Evolutionary conservation across 2,888 invertebrate genomes (phyloP), one percentile per base, ranked within the genome.

Genomic region (Polymixis flavicincta): DNA sequence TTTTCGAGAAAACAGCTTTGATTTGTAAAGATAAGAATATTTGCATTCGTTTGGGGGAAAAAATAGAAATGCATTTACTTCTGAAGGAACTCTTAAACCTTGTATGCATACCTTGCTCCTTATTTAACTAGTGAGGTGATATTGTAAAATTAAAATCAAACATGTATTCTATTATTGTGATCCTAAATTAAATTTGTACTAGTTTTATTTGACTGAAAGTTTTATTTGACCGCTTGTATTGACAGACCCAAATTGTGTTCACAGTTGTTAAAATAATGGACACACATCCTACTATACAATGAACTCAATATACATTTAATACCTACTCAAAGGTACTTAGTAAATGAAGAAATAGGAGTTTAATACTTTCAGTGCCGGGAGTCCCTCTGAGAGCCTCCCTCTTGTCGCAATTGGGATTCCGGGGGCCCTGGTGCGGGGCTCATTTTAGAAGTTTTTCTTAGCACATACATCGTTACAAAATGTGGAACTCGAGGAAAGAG

Each of bases 161-260:
- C 88, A 85, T 91, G 88, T 88, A 90, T 90, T 90, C 87, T 87
- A 85, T 83, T 88, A 90, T 92, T 95, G 96, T 96, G 95, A 96
- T 96, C 92, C 93, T 95, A 93, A 95, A 96, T 95, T 95, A 96
- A 96, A 95, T 90, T 91, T 93, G 90, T 93, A 93, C 92, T 94
- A 94, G 93, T 93, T 93, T 92, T 83, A 93, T 84, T 88, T 89
- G 83, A 78, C 61, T 80, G 76, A 77, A 90, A 84, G 89, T 94
- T 94, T 94, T 83, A 92, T 92, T 93, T 89, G 25, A 71, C 42
- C 17, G 37, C 28, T 52, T 32, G 11, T 60, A 42, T 48, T 42
- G 22, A 60, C 42, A 32, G 22, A 45, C 37, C 70, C 22, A 66
- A n/a, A 22, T 22, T 61, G n/a, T 42, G 37, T 25, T 50, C 42